Evolutionary conservation across 2,888 invertebrate species (phyloP), one percentile per base, ranked within the genome.

Genomic region (Drosophila multiciliata): DNA sequence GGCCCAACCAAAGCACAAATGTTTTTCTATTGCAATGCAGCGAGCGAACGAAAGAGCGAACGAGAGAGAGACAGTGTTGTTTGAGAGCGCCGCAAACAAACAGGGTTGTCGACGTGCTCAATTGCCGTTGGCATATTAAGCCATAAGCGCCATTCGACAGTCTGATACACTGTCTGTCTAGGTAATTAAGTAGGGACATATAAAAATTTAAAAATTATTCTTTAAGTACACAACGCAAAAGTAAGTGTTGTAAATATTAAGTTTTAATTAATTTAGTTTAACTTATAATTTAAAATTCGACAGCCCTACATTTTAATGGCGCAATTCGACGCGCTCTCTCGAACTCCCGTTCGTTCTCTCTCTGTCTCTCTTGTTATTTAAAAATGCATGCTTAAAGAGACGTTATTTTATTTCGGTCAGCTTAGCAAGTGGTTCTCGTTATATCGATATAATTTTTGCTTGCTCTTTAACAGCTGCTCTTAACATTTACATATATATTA

Each of bases 341-440:
- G 20, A 15, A n/a, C 45, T 33, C 32, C 32, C 35, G 33, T 49
- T 53, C 42, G 7, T 29, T 53, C n/a, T 23, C 20, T 17, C 17
- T 23, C 15, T 33, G 17, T n/a, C 45, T 52, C 38, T 36, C 45
- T 29, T 2, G 32, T 20, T 52, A 8, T 33, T 33, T 4, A 29
- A 26, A 35, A 75, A 57, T 67, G 55, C 55, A 60, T 49, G 67
- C n/a, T 55, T 42, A 15, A 33, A 53, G 48, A 66, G 64, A 53
- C 53, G 23, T 15, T 72, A 63, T 60, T 77, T 63, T 77, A 73
- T 74, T 78, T 77, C 74, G 74, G 74, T 74, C 78, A 68, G 69
- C 59, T 78, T 64, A 42, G 69, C 74, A 59, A 73, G 73, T 73
- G 68, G 48, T 73, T 66, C 65, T 66, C 58, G 60, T 66, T 74